Base-by-base conservation (phyloP, 2,888 invertebrate species). In the Gortyna flavago region DNA sequence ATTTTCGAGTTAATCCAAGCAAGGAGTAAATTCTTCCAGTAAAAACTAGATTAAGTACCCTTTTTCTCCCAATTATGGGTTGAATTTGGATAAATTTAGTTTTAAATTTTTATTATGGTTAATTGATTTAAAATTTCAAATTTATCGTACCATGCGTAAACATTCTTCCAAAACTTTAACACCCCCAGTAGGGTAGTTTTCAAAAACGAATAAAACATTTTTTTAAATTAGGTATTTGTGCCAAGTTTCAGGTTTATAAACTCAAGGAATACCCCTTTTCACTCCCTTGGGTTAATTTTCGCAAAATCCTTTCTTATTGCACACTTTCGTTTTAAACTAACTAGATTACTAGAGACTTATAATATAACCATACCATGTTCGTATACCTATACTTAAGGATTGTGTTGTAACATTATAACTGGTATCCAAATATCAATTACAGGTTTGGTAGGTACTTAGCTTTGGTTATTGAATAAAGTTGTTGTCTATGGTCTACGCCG, bases 401-500 rank as follows among this genome's bases (percentile, higher is more conserved):
- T 44, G 7, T 21, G 54, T 44, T 44, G 32, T 18, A 38, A 32
- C 1, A 11, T 21, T 29, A 2, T n/a, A 57, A 44, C 35, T 18
- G 38, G 18, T 44, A 38, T 44, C 8, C 16, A 32, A 62, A 72
- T 32, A 67, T 32, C 2, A 25, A 35, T 25, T 35, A 18, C 4
- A 9, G 29, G 38, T 57, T 8, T 69, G 21, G 13, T 69, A 41
- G n/a, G n/a, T n/a, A n/a, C n/a, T n/a, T n/a, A n/a, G n/a, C n/a
- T 7, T 16, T n/a, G 16, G 25, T 44, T 29, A 65, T n/a, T 25
- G n/a, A 59, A 75, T 64, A 66, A n/a, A 70, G 62, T 57, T 61
- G 61, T 75, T 77, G 38, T 66, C 89, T 89, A 89, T 75, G 77
- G 44, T 66, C 89, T 89, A 89, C 90, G 89, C 62, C 25, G 72